Conservation (phyloP, 2,797 vertebrate genomes). For the Eutrigla gurnardus region DNA sequence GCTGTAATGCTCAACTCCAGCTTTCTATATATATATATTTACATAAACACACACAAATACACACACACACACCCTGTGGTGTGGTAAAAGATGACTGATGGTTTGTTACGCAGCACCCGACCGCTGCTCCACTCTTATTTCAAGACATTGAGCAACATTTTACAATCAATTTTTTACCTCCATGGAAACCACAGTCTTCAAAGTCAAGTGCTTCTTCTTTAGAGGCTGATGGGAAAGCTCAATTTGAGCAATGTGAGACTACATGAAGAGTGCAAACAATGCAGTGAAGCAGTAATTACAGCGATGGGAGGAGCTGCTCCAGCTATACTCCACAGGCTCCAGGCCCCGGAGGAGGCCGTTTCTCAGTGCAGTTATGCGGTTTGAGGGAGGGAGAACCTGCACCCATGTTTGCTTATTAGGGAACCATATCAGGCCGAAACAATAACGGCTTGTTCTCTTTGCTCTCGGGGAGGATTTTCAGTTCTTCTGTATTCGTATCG, state of each 20-base stretch:
- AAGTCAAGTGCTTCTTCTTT: constrained; percentile 35
- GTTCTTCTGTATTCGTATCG: constrained; percentile 38
- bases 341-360: constrained; percentile 14
- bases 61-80: background rate
- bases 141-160: constrained; percentile 32
- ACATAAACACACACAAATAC: too few relatives aligned
- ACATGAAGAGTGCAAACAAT: constrained; percentile 39
- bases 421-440: constrained; percentile 35
- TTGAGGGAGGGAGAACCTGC: constrained; percentile 32
- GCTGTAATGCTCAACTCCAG: too few relatives aligned
- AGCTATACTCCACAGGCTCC: constrained; percentile 38
- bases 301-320: constrained; percentile 42
- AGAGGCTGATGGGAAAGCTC: constrained; percentile 2
- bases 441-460: constrained; percentile 32
- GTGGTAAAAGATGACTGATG: constrained; percentile 53
- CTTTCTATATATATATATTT: too few relatives aligned
- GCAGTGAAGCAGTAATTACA: constrained; percentile 53
- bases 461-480: constrained; percentile 26
- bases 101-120: constrained; percentile 13
- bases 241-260: constrained; percentile 39
- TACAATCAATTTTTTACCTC: constrained; percentile 41
- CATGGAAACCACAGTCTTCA: constrained; percentile 40
- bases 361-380: constrained; percentile 27
- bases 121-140: constrained; percentile 37
- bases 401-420: constrained; percentile 25